These are phyloP conservation scores for Formica selysi DNA, from an alignment of 1,140 invertebrate species.

Conservation along the genomic window DNA sequence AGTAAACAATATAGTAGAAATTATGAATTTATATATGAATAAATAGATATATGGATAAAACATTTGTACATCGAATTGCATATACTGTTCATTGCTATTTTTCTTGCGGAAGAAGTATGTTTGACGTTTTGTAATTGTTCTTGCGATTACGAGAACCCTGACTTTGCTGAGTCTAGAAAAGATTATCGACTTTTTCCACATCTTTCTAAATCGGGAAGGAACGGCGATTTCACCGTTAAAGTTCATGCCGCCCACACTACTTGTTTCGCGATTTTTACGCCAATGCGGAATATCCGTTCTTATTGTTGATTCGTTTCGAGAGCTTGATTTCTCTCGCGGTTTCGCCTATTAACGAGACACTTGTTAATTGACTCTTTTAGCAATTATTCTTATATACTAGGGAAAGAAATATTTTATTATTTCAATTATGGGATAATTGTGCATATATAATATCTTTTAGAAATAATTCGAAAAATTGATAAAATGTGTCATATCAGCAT, in stretches of 20 bases:
- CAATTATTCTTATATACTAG: conserved; percentile 7
- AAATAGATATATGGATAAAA: background rate
- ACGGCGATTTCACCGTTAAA: background rate
- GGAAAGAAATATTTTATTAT: background rate
- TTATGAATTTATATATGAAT: background rate
- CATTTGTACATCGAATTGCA: background rate
- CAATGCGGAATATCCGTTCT: conserved; percentile 65
- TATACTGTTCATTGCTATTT: background rate
- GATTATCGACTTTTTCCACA: conserved; percentile 23
- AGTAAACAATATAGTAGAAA: background rate
- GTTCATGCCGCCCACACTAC: conserved; percentile 30
- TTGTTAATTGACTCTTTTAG: conserved; percentile 20
- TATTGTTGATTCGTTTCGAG: conserved; percentile 22
- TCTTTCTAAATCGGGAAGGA: background rate
- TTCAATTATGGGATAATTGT: background rate
- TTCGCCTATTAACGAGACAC: background rate
- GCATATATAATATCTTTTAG: background rate
- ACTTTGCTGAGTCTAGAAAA: background rate
- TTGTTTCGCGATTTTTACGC: conserved; percentile 55
- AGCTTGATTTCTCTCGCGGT: background rate
- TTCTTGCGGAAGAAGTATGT: background rate
- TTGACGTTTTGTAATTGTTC: conserved; percentile 4
- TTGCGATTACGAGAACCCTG: background rate
- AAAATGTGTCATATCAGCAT: background rate
- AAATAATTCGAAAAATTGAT: background rate